Conservation (phyloP, 2,888 invertebrate species). For the Chrysomela aeneicollis region DNA sequence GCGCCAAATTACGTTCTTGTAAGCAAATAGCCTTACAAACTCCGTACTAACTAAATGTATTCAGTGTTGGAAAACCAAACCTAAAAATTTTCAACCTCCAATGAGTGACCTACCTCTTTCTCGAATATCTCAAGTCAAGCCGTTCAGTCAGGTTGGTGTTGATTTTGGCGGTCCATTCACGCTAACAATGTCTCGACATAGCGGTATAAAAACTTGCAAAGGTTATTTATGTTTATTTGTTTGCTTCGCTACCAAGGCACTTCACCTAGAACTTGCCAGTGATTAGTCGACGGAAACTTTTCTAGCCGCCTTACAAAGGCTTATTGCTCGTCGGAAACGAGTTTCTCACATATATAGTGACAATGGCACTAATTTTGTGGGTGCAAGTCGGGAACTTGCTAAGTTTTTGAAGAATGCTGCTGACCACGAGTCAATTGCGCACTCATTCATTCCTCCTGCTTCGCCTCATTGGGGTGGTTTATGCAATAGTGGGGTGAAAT, state of each 20-base stretch:
- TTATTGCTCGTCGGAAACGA: not conserved
- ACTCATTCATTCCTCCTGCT: not conserved
- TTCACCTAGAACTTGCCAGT: no score
- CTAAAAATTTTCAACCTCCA: slow-evolving; percentile 4
- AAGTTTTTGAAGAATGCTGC: no score
- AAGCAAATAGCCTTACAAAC: no score
- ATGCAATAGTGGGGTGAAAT: not conserved
- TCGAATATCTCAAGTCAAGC: slow-evolving; percentile 9
- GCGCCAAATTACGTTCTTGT: no score
- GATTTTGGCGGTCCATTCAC: slow-evolving; percentile 9
- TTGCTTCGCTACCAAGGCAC: slow-evolving; percentile 2
- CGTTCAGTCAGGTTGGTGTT: slow-evolving; percentile 22
- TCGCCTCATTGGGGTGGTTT: not conserved
- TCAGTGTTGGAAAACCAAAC: not conserved
- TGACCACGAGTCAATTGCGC: not conserved
- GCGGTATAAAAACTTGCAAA: not conserved
- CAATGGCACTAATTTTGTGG: not conserved
- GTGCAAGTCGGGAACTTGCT: not conserved
- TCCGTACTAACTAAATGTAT: slow-evolving; percentile 15
- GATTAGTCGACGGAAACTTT: not conserved
- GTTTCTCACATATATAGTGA: not conserved
- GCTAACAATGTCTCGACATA: slow-evolving; percentile 9
- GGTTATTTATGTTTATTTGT: not conserved
- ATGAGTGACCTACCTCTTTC: slow-evolving; percentile 6
- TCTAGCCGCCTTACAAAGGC: slow-evolving; percentile 1